These are phyloP conservation scores for Neopelma chrysocephalum DNA, from an alignment of 2,797 vertebrate species.

Conservation along the genomic window DNA sequence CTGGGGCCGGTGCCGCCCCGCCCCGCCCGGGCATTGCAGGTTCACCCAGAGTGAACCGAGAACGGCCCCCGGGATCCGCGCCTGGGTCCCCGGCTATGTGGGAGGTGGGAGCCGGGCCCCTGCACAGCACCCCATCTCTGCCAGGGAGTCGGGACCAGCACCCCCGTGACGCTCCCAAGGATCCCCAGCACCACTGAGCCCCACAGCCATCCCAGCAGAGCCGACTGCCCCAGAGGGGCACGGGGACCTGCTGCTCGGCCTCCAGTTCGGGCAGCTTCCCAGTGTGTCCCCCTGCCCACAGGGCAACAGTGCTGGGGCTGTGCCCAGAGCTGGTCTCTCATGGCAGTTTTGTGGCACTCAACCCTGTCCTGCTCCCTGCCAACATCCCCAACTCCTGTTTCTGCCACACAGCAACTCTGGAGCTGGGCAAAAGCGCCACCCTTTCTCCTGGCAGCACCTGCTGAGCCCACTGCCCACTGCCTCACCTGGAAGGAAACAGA, in stretches of 20 bases:
- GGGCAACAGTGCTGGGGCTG: background rate
- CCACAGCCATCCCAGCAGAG: background rate
- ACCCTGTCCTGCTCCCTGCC: background rate
- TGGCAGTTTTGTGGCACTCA: background rate
- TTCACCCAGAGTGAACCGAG: background rate
- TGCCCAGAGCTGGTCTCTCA: background rate
- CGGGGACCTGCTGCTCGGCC: background rate
- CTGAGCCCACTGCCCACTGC: background rate
- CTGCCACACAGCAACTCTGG: background rate
- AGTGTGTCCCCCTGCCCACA: rapidly evolving
- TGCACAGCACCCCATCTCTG: background rate
- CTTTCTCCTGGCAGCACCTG: background rate
- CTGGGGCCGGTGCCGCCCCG: background rate
- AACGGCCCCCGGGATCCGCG: background rate
- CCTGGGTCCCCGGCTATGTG: background rate
- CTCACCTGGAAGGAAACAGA: background rate
- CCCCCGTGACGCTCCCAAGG: background rate
- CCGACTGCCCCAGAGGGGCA: background rate
- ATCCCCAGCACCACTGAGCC: background rate
- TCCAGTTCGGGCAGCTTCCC: background rate
- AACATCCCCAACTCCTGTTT: background rate
- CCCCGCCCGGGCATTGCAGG: background rate
- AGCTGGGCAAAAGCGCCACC: background rate
- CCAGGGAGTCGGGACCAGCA: background rate
- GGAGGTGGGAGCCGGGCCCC: background rate